These are phyloP conservation scores for Heliconius nattereri DNA, from an alignment of 1,140 invertebrate genomes.

Conservation along the genomic window DNA sequence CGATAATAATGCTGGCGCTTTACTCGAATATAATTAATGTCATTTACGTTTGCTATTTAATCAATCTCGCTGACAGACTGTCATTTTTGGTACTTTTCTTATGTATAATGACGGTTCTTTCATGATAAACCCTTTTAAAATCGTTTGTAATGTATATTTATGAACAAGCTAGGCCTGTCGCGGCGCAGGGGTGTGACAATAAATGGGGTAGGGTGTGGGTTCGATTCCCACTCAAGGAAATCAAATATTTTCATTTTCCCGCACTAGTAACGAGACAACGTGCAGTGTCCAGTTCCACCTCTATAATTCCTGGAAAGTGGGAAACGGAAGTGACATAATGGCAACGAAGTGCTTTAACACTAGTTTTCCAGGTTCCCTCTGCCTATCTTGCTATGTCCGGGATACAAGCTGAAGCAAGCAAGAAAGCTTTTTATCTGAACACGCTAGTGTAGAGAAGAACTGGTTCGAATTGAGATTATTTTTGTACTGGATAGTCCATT, in stretches of 20 bases:
- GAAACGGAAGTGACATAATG: neutral
- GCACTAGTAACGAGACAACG: too few species aligned
- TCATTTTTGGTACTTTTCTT: conserved; percentile 17
- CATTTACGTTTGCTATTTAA: conserved; percentile 25
- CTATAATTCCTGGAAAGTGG: neutral
- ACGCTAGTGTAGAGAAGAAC: too few species aligned
- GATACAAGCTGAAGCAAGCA: neutral
- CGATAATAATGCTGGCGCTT: conserved; percentile 30
- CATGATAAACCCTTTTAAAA: neutral
- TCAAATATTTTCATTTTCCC: too few species aligned
- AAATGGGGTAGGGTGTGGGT: too few species aligned
- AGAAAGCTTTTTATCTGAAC: too few species aligned
- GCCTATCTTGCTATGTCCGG: neutral
- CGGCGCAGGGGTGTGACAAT: too few species aligned
- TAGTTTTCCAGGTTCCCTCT: neutral
- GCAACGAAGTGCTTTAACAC: neutral
- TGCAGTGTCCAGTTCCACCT: too few species aligned
- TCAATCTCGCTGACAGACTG: conserved; percentile 36
- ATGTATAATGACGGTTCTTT: neutral
- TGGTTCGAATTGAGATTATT: too few species aligned
- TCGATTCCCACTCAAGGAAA: too few species aligned
- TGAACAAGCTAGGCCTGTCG: too few species aligned
- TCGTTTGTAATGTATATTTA: neutral
- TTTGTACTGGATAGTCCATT: too few species aligned
- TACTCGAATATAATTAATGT: conserved; percentile 35